phyloP scores from a whole-genome alignment of 2,888 invertebrate species.

The Tromatobia lineatoria region DNA sequence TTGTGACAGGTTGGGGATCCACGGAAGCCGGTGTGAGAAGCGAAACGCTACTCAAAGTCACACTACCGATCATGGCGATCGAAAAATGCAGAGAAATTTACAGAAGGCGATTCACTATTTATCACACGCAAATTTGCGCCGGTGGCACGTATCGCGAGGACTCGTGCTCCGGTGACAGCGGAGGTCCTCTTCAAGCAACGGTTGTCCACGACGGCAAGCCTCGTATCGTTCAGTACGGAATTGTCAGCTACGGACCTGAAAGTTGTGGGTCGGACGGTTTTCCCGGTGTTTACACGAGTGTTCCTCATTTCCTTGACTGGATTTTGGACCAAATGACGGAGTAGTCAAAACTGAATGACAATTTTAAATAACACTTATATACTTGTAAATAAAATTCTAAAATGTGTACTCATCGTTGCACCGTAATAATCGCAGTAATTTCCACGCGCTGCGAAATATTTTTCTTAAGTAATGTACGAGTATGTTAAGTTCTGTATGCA shows the following conservation, averaged over 20 bases:
- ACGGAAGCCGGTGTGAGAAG: conserved; percentile 69
- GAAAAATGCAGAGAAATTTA: conserved; percentile 68
- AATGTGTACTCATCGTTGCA: conserved; percentile 3
- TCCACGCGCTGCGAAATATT: not conserved
- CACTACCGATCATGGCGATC: conserved; percentile 59
- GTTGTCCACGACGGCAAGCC: conserved; percentile 57
- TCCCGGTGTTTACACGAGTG: conserved; percentile 75
- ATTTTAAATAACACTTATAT: not conserved
- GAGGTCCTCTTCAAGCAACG: conserved; percentile 76
- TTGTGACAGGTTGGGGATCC: conserved; percentile 77
- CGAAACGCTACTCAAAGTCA: conserved; percentile 68
- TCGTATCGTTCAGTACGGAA: conserved; percentile 72
- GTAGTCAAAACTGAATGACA: not conserved
- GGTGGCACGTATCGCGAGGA: conserved; percentile 72
- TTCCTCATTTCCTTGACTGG: conserved; percentile 73
- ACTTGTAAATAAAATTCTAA: conserved; percentile 2
- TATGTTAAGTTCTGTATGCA: not conserved
- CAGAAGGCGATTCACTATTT: conserved; percentile 55
- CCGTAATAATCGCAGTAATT: not conserved
- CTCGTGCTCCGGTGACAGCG: conserved; percentile 79
- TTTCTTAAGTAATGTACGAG: not conserved
- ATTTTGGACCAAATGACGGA: conserved; percentile 73
- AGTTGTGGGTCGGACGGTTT: conserved; percentile 69
- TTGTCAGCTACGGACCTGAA: conserved; percentile 77
- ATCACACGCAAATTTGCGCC: conserved; percentile 76